Conservation (phyloP, 2,888 invertebrate species). For the Phyllotreta cruciferae region DNA sequence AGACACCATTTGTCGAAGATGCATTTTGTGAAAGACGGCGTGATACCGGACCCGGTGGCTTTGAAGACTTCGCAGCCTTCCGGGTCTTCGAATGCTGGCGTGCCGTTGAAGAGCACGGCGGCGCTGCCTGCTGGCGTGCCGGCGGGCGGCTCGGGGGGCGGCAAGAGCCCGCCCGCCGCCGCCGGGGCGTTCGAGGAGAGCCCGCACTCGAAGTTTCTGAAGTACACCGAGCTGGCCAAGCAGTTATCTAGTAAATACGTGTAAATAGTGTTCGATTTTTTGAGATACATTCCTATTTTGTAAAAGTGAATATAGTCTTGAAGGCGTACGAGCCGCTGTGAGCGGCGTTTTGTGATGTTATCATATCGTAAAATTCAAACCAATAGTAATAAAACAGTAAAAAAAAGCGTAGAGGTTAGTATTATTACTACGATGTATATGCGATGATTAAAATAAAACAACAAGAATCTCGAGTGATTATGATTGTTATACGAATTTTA, state of each 20-base stretch:
- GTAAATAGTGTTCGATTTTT: conserved; percentile 63
- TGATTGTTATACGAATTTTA: conserved; percentile 61
- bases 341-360: conserved; percentile 74
- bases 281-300: conserved; percentile 50
- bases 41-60: conserved; percentile 77
- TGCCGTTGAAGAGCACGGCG: conserved; percentile 52
- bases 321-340: conserved; percentile 48
- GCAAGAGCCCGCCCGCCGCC: conserved; percentile 58
- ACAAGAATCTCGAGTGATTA: conserved; percentile 58
- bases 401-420: conserved; percentile 43
- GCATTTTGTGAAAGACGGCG: conserved; percentile 94
- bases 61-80: conserved; percentile 62
- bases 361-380: conserved; percentile 69
- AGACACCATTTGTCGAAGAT: conserved; percentile 95
- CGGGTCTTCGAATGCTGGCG: conserved; percentile 45
- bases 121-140: conserved; percentile 46
- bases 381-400: conserved; percentile 50
- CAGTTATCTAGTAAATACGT: conserved; percentile 97
- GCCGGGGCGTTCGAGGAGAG: conserved; percentile 80
- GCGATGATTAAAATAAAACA: conserved; percentile 53
- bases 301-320: conserved; percentile 51
- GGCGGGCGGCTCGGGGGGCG: conserved; percentile 47
- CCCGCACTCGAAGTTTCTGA: conserved; percentile 96
- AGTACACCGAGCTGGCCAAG: conserved; percentile 98
- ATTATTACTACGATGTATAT: conserved; percentile 48